phyloP scores from a whole-genome alignment of 1,140 invertebrate species.

The Microplitis demolitor region DNA sequence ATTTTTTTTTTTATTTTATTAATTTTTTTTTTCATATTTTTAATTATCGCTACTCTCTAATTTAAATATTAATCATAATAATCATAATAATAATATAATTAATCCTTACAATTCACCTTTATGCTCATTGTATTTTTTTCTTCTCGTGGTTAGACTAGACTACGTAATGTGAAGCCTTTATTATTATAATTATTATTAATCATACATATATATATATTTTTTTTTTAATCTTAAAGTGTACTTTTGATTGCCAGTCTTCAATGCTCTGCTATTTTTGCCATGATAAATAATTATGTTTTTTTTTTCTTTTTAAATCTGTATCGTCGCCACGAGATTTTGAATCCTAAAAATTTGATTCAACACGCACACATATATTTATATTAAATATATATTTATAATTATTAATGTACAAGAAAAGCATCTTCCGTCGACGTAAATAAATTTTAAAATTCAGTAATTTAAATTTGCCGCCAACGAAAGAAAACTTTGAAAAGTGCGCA shows the following conservation, averaged over 20 bases:
- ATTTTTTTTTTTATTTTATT: conserved; percentile 34
- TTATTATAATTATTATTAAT: neutral
- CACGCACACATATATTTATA: too few relatives aligned
- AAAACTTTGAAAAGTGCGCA: conserved; percentile 27
- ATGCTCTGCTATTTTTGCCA: conserved; percentile 34
- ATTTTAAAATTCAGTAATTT: conserved; percentile 32
- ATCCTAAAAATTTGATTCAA: too few relatives aligned
- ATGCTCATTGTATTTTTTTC: neutral
- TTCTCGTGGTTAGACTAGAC: conserved; percentile 23
- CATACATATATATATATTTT: neutral
- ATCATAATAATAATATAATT: too few relatives aligned
- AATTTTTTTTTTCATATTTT: conserved; percentile 47
- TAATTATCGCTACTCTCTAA: conserved; percentile 32
- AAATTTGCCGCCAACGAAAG: neutral
- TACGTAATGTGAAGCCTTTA: conserved; percentile 9
- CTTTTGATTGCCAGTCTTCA: conserved; percentile 52
- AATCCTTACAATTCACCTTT: too few relatives aligned
- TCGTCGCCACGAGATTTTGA: neutral
- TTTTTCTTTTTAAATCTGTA: conserved; percentile 8
- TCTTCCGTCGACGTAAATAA: neutral
- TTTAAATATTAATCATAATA: neutral
- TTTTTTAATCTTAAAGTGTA: conserved; percentile 31
- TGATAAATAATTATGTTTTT: neutral
- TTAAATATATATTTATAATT: neutral
- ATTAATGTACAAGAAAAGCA: conserved; percentile 1